Evolutionary conservation across 2,113 vertebrate genomes (phyloP), one percentile per base, ranked within the genome.

Genomic region (Edolisoma coerulescens): DNA sequence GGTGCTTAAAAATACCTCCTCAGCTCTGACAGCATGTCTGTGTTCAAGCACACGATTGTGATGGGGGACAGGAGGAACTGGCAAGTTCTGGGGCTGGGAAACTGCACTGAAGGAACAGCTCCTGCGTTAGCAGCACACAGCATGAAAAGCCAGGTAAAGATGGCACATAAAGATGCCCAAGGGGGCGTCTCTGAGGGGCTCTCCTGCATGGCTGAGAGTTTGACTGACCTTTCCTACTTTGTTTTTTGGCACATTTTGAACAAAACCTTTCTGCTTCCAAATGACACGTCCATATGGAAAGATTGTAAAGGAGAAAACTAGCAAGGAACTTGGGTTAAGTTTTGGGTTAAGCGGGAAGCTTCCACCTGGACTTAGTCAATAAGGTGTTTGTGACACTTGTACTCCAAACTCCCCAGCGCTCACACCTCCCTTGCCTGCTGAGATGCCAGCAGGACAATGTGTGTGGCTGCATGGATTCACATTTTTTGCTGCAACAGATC

Each of bases 1-100:
- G 23, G 15, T 74, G 35, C 59, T 74, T 91, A 93, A 93, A 89
- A 95, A 94, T 89, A 84, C 59, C 91, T 94, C 64, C 47, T 45
- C 64, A 52, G 87, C 84, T 90, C 93, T 91, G 87, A 63, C 91
- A 92, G 80, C 35, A 4, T 0, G 8, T 89, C 73, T 89, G 45
- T 33, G 45, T 53, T 84, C 73, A 22, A 21, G 50, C 79, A 56
- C 2, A 10, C 0, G 1, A 53, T 37, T 1, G 12, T 77, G 84
- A 44, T 81, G 42, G 45, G 68, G 64, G 61, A 50, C 76, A 81
- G 60, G 33, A 84, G 81, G 69, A 96, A 20, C 54, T 74, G 73
- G 63, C 41, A 57, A 30, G 42, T 74, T 94, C 42, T 49, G 87
- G 68, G 77, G 52, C 81, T 94, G 73, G 64, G 82, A 91, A 87